phyloP scores from a whole-genome alignment of 2,888 invertebrate species.

The Sphaerophoria rueppellii region DNA sequence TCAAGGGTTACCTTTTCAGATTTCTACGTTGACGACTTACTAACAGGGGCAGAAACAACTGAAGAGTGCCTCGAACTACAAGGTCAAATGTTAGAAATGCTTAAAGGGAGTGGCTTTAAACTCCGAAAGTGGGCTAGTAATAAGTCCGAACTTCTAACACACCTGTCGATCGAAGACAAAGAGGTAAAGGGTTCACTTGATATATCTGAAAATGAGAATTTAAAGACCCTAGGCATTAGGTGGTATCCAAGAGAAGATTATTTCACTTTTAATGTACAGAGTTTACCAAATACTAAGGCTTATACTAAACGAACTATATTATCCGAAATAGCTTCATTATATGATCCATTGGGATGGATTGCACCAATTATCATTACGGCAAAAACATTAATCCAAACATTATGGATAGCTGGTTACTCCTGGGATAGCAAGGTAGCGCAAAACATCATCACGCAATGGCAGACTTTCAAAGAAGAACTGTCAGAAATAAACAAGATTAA shows the following conservation, averaged over 20 bases:
- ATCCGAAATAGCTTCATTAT: conserved; percentile 2
- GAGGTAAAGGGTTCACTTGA: not conserved
- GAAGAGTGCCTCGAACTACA: conserved; percentile 2
- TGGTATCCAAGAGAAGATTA: not conserved
- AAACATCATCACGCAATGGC: not conserved
- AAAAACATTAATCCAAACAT: not conserved
- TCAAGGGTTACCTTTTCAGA: not conserved
- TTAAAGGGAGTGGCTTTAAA: not conserved
- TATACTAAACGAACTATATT: not conserved
- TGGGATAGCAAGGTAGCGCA: not conserved
- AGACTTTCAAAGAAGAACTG: not conserved
- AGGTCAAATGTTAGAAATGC: not conserved
- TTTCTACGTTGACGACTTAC: not conserved
- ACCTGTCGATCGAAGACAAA: not conserved
- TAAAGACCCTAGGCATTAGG: conserved; percentile 1
- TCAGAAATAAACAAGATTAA: not conserved
- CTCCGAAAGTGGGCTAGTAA: conserved; percentile 5
- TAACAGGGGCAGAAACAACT: not conserved
- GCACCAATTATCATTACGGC: conserved; percentile 3
- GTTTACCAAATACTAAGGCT: not conserved
- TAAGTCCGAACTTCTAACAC: not conserved
- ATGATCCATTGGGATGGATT: conserved; percentile 2
- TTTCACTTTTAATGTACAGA: conserved; percentile 9
- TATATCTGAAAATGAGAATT: not conserved
- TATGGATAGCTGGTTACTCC: conserved; percentile 6